Evolutionary conservation across 1,140 invertebrate genomes (phyloP).

Genomic region (Bombus breviceps): DNA sequence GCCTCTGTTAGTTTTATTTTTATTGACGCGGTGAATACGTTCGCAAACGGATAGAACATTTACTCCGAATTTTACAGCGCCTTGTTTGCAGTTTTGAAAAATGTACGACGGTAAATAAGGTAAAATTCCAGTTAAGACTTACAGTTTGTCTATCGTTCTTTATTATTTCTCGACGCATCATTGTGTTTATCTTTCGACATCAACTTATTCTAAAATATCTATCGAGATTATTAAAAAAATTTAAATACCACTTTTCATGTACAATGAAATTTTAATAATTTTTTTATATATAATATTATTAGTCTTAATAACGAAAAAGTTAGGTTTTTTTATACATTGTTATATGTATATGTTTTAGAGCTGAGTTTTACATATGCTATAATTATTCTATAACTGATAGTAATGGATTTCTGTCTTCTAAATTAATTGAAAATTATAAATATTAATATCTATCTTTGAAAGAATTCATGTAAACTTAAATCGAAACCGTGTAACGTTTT

Average conservation of each 20-base stretch:
- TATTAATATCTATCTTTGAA: background rate
- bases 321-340: too few species aligned
- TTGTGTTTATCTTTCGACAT: background rate
- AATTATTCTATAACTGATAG: background rate
- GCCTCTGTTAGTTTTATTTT: slow-evolving; percentile 29
- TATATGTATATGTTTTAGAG: background rate
- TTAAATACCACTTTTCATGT: too few species aligned
- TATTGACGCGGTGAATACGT: slow-evolving; percentile 14
- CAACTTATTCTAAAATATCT: too few species aligned
- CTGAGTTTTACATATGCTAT: background rate
- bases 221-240: too few species aligned
- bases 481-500: background rate
- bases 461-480: background rate
- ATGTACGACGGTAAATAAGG: background rate
- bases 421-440: background rate
- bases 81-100: background rate
- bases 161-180: background rate
- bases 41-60: background rate
- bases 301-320: too few species aligned
- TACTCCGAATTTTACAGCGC: background rate
- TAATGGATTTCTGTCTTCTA: background rate
- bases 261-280: too few species aligned
- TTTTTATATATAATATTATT: too few species aligned
- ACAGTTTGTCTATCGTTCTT: background rate
- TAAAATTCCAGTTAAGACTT: background rate